phyloP scores from a whole-genome alignment of 2,797 vertebrate species.

The Philypnodon macrostomus region DNA sequence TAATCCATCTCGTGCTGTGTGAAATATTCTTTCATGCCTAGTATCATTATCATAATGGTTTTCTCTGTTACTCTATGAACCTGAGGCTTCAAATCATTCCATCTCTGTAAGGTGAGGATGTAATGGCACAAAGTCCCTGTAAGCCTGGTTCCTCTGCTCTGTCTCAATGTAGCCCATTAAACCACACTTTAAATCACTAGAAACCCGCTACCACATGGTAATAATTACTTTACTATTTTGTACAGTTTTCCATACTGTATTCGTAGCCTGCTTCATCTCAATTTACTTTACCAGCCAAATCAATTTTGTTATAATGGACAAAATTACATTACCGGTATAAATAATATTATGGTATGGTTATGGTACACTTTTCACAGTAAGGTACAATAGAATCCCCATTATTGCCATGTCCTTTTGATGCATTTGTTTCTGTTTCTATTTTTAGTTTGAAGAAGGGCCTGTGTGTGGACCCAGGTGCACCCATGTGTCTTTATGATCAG shows the following conservation, averaged over 20 bases:
- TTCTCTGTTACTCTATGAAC: conserved; percentile 72
- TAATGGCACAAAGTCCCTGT: conserved; percentile 66
- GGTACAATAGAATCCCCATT: background rate
- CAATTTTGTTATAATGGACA: background rate
- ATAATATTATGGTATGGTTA: background rate
- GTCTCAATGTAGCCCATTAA: conserved; percentile 45
- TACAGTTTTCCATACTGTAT: conserved; percentile 19
- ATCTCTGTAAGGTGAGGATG: conserved; percentile 66
- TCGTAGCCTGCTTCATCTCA: conserved; percentile 14
- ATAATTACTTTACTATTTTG: conserved; percentile 45
- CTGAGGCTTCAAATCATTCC: conserved; percentile 66
- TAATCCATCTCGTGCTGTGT: conserved; percentile 61
- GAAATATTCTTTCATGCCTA: conserved; percentile 69
- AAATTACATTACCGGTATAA: background rate
- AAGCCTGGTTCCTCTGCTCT: conserved; percentile 47
- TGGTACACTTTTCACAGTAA: background rate
- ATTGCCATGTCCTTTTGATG: conserved; percentile 2
- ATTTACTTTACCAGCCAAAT: conserved; percentile 17
- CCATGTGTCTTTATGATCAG: conserved; percentile 40
- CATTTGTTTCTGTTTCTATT: conserved; percentile 14
- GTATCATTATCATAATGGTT: conserved; percentile 70
- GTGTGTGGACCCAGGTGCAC: conserved; percentile 50
- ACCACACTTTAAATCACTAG: conserved; percentile 61
- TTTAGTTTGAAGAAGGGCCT: conserved; percentile 20
- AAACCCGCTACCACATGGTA: conserved; percentile 53